These are phyloP conservation scores for Narcine bancroftii DNA, from an alignment of 2,113 vertebrate species.

Conservation along the genomic window DNA sequence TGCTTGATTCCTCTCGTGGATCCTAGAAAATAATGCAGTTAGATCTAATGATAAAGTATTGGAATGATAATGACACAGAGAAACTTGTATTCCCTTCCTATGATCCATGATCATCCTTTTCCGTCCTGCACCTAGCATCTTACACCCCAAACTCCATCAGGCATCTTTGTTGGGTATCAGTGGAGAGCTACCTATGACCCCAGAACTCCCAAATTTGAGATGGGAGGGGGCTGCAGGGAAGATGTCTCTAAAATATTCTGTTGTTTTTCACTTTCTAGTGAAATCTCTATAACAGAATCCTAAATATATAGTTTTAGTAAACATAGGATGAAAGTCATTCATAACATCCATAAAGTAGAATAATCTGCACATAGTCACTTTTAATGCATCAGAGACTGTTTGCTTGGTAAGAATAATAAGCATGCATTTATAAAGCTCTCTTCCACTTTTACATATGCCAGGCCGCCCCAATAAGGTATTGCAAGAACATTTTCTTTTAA, in stretches of 20 bases:
- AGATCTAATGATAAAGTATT: not conserved
- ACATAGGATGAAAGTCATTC: not conserved
- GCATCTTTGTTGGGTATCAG: not conserved
- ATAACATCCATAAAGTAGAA: not conserved
- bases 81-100: not conserved
- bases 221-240: not conserved
- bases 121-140: not conserved
- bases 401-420: not conserved
- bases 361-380: not conserved
- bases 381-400: too few relatives aligned
- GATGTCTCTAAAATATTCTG: not conserved
- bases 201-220: not conserved
- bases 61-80: not conserved
- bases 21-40: not conserved
- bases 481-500: too few relatives aligned
- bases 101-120: too few relatives aligned
- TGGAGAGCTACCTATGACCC: not conserved
- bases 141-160: too few relatives aligned
- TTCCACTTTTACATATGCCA: not conserved
- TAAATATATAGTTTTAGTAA: not conserved
- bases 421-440: not conserved
- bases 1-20: not conserved
- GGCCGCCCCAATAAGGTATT: not conserved
- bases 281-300: not conserved
- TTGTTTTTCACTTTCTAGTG: not conserved